A percentile compares a stretch with the other conserved stretches of the same genome.
Evolutionary conservation across 2,797 vertebrate genomes (phyloP).

Genomic region (Danionella dracula): DNA sequence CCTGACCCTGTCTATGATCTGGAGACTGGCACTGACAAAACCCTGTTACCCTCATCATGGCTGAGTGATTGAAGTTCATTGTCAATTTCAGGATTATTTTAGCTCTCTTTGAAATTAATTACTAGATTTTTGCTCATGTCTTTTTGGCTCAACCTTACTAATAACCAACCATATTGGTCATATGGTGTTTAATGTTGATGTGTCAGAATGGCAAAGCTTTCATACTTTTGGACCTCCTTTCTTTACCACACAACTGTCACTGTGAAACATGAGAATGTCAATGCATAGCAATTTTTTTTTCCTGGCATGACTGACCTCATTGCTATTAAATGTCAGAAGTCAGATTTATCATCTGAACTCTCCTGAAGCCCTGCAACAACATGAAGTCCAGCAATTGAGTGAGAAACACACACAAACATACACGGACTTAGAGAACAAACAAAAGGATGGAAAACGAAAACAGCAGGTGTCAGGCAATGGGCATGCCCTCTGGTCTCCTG

Average conservation of each 20-base stretch:
- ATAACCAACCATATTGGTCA: neutral
- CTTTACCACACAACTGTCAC: neutral
- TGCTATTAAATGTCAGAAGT: neutral
- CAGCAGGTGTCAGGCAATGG: constrained; percentile 25
- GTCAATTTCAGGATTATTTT: neutral
- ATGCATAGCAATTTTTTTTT: neutral
- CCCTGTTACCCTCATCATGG: too few relatives aligned
- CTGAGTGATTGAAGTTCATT: too few relatives aligned
- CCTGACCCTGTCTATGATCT: too few relatives aligned
- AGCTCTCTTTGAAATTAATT: neutral
- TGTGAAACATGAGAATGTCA: neutral
- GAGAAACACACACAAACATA: neutral
- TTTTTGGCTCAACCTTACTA: neutral
- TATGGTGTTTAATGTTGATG: neutral
- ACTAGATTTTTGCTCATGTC: neutral
- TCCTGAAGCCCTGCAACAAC: constrained; percentile 1
- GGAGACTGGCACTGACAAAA: too few relatives aligned
- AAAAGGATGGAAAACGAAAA: constrained; percentile 9
- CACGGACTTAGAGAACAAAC: constrained; percentile 18
- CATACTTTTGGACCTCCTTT: neutral
- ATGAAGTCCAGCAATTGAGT: neutral
- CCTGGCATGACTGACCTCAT: neutral
- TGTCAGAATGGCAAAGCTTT: neutral
- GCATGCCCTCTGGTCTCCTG: constrained; percentile 16
- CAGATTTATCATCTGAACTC: neutral